A percentile compares a stretch with the other conserved stretches of the same genome.
Evolutionary conservation across 2,797 vertebrate genomes (phyloP).

Genomic region (Australoheros facetus): DNA sequence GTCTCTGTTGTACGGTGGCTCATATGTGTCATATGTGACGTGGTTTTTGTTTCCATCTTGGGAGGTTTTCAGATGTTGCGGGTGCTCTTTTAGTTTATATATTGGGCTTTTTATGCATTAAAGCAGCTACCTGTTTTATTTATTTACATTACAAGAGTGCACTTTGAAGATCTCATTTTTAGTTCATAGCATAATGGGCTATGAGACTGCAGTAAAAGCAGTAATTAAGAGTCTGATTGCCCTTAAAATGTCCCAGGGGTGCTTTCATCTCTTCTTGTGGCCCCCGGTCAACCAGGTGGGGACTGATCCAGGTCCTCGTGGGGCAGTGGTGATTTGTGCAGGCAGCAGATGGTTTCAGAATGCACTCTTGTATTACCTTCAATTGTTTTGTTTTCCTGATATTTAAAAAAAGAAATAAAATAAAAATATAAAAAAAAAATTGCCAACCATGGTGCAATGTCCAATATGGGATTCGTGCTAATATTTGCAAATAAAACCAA

Average conservation of each 20-base stretch:
- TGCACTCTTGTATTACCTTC: conserved; percentile 16
- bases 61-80: conserved; percentile 17
- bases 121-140: conserved; percentile 31
- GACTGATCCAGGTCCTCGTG: conserved; percentile 24
- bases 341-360: conserved; percentile 8
- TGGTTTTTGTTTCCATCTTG: conserved; percentile 37
- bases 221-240: conserved; percentile 46
- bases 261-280: conserved; percentile 27
- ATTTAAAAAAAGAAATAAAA: neutral
- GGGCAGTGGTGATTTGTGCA: conserved; percentile 14
- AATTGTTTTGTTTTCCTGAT: neutral
- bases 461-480: neutral
- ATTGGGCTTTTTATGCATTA: conserved; percentile 3
- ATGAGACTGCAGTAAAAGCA: conserved; percentile 26
- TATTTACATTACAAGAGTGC: conserved; percentile 32
- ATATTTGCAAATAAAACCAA: conserved; percentile 8
- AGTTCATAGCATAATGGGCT: neutral
- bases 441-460: conserved; percentile 6
- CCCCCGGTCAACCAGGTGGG: conserved; percentile 11
- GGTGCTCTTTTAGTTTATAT: neutral
- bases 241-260: conserved; percentile 34
- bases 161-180: conserved; percentile 38
- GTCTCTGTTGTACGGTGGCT: conserved; percentile 55
- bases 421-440: neutral
- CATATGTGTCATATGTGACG: conserved; percentile 36